These are phyloP conservation scores for Holothuria glaberrima DNA, from an alignment of 35 echinoderm and acorn worm species.

Conservation along the genomic window DNA sequence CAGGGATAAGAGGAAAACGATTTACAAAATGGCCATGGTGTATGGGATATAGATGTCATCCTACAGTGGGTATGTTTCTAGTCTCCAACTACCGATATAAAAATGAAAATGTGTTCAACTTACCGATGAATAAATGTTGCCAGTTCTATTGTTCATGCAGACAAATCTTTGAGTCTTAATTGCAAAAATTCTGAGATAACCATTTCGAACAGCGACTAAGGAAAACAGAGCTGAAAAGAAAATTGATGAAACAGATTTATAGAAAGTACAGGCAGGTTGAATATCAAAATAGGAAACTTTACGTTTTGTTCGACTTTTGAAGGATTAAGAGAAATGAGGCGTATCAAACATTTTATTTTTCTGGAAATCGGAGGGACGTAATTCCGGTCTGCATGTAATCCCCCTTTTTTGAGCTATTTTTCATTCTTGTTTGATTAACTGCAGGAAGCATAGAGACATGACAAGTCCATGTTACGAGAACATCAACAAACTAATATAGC, in stretches of 20 bases:
- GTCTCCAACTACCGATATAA: background rate
- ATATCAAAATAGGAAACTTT: background rate
- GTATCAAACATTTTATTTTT: too few relatives aligned
- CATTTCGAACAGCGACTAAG: background rate
- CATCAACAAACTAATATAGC: too few relatives aligned
- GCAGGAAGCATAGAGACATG: too few relatives aligned
- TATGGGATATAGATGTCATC: background rate
- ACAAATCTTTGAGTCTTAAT: background rate
- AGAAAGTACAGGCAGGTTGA: background rate
- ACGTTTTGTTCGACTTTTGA: too few relatives aligned
- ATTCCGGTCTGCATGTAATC: too few relatives aligned
- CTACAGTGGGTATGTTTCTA: background rate
- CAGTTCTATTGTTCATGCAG: constrained; percentile 28
- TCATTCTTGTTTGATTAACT: too few relatives aligned
- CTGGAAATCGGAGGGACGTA: too few relatives aligned
- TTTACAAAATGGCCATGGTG: too few relatives aligned
- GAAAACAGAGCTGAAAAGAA: constrained; percentile 15
- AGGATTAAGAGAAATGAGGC: too few relatives aligned
- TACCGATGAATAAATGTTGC: constrained; percentile 2
- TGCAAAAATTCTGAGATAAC: background rate
- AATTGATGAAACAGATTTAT: background rate
- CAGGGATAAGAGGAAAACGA: background rate
- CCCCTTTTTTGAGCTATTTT: too few relatives aligned
- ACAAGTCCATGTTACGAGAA: too few relatives aligned
- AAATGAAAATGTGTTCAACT: background rate